Conservation (phyloP, 2,113 vertebrate species). For the Rhinolophus sinicus region DNA sequence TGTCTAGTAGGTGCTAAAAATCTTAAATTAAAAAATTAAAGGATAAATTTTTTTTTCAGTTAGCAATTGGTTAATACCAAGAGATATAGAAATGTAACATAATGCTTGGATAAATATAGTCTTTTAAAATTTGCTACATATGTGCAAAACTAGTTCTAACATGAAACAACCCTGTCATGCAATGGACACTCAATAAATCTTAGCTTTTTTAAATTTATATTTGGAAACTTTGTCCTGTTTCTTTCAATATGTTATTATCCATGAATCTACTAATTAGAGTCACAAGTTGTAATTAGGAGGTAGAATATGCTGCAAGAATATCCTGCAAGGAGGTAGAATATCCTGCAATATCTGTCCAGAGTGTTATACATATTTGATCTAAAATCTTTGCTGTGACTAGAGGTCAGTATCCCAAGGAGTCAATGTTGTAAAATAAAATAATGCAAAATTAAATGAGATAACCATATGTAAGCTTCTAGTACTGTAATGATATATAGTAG, state of each 20-base stretch:
- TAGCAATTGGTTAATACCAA: constrained; percentile 40
- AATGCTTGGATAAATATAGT: background rate
- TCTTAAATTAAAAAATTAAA: constrained; percentile 7
- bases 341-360: background rate
- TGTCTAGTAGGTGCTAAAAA: background rate
- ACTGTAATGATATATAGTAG: background rate
- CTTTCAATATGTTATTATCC: constrained; percentile 55
- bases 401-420: background rate
- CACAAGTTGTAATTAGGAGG: constrained; percentile 53
- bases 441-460: background rate
- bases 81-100: background rate
- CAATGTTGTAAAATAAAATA: constrained; percentile 36
- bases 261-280: constrained; percentile 60
- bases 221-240: constrained; percentile 54
- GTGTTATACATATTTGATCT: constrained; percentile 1
- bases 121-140: background rate
- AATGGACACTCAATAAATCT: constrained; percentile 51
- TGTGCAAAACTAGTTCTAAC: constrained; percentile 47
- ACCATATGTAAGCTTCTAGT: background rate
- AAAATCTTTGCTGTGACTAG: background rate
- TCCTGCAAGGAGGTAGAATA: background rate
- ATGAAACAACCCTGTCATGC: background rate
- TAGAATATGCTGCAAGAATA: background rate
- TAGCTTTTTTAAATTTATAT: constrained; percentile 49
- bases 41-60: background rate